Evolutionary conservation across 2,797 vertebrate species (phyloP).

Genomic region (Anisognathus igniventris): DNA sequence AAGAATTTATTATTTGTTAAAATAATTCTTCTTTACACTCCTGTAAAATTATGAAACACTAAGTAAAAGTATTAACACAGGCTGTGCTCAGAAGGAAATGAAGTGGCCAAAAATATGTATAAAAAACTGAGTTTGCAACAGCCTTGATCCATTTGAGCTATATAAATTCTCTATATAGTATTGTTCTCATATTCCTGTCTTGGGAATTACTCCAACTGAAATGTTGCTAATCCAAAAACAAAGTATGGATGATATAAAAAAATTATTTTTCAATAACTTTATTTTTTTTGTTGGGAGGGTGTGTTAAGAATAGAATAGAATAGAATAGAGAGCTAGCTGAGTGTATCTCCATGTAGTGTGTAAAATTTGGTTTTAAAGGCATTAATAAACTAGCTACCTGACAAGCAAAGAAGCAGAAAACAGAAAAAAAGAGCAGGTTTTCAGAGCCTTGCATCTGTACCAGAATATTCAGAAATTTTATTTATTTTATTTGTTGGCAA

Average conservation of each 20-base stretch:
- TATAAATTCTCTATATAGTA: slow-evolving; percentile 4
- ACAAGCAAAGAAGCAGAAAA: background rate
- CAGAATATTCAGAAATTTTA: background rate
- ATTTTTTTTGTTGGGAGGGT: background rate
- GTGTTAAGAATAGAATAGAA: background rate
- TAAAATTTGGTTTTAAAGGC: slow-evolving; percentile 33
- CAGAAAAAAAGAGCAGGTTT: background rate
- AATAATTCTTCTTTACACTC: slow-evolving; percentile 40
- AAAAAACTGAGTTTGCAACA: slow-evolving; percentile 42
- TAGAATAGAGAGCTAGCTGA: background rate
- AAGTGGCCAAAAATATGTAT: slow-evolving; percentile 6
- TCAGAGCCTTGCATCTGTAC: background rate
- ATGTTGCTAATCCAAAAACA: slow-evolving; percentile 1
- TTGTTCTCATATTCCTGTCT: slow-evolving; percentile 34
- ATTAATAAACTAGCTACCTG: slow-evolving; percentile 14
- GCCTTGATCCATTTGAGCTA: slow-evolving; percentile 18
- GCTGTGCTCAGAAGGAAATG: background rate
- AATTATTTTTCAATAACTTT: background rate
- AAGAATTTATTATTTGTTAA: slow-evolving; percentile 14
- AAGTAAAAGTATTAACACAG: slow-evolving; percentile 18
- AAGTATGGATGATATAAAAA: background rate
- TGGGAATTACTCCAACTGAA: slow-evolving; percentile 32
- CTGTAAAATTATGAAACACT: slow-evolving; percentile 37
- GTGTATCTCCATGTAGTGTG: background rate
- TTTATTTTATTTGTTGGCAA: background rate